Conservation (phyloP, 2,888 invertebrate genomes). For the Pristionchus exspectatus region DNA sequence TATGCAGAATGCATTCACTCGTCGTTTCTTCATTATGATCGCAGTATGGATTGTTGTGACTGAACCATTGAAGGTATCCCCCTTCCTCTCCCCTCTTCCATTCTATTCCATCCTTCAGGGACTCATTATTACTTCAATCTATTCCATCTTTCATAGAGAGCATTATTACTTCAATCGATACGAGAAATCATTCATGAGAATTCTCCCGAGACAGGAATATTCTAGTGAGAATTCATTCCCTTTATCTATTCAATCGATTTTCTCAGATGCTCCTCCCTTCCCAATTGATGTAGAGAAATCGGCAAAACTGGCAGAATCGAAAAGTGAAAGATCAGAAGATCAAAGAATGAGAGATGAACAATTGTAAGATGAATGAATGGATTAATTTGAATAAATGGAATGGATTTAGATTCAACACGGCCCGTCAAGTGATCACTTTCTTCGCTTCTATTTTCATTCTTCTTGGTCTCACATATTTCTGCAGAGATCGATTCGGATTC, state of each 20-base stretch:
- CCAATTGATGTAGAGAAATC: conserved; percentile 59
- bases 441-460: conserved; percentile 65
- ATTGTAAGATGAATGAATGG: conserved; percentile 48
- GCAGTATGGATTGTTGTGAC: conserved; percentile 60
- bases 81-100: too few species aligned
- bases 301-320: conserved; percentile 61
- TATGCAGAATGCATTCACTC: conserved; percentile 61
- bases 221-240: background rate
- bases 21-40: conserved; percentile 61
- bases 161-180: conserved; percentile 21
- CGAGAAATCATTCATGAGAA: conserved; percentile 50
- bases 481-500: conserved; percentile 65
- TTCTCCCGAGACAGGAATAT: conserved; percentile 37
- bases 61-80: conserved; percentile 65
- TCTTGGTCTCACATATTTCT: conserved; percentile 65
- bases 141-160: background rate
- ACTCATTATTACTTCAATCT: conserved; percentile 43
- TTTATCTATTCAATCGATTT: background rate
- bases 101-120: conserved; percentile 40
- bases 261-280: conserved; percentile 59
- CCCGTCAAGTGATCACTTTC: conserved; percentile 66
- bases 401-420: conserved; percentile 59
- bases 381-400: background rate
- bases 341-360: conserved; percentile 64
- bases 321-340: conserved; percentile 61